These are phyloP conservation scores for Metridium senile DNA, from an alignment of 92 coral and sea anemone species.

Conservation along the genomic window DNA sequence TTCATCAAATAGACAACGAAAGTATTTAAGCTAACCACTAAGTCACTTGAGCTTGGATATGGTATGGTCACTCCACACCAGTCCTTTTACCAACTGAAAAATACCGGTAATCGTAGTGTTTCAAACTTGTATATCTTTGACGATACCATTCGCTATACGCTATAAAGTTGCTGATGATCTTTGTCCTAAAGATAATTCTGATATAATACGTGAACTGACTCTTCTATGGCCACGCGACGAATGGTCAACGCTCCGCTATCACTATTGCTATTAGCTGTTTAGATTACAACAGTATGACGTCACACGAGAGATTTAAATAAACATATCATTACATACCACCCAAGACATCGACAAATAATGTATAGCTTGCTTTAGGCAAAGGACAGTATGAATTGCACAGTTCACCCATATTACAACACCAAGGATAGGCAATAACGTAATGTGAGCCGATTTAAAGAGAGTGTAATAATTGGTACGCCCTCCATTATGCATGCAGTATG, in stretches of 20 bases:
- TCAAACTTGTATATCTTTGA: too few relatives aligned
- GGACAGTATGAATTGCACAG: neutral
- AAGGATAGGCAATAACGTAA: too few relatives aligned
- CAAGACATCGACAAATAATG: neutral
- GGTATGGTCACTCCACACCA: neutral
- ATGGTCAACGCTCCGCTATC: neutral
- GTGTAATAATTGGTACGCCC: too few relatives aligned
- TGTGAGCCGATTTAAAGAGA: too few relatives aligned
- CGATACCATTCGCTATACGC: too few relatives aligned
- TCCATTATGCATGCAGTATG: too few relatives aligned
- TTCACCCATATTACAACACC: too few relatives aligned
- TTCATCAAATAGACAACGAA: neutral
- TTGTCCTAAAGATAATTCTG: neutral
- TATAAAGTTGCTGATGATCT: neutral
- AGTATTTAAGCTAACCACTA: slow-evolving; percentile 1
- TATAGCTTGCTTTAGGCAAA: neutral
- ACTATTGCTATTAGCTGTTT: neutral
- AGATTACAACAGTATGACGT: neutral
- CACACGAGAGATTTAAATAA: neutral
- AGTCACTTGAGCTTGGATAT: neutral
- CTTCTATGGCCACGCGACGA: neutral
- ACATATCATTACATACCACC: too few relatives aligned
- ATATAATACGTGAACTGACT: neutral
- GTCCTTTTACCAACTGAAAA: neutral
- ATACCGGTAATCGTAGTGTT: too few relatives aligned